phyloP scores from a whole-genome alignment of 2,113 vertebrate genomes.

The Brienomyrus longianalis region DNA sequence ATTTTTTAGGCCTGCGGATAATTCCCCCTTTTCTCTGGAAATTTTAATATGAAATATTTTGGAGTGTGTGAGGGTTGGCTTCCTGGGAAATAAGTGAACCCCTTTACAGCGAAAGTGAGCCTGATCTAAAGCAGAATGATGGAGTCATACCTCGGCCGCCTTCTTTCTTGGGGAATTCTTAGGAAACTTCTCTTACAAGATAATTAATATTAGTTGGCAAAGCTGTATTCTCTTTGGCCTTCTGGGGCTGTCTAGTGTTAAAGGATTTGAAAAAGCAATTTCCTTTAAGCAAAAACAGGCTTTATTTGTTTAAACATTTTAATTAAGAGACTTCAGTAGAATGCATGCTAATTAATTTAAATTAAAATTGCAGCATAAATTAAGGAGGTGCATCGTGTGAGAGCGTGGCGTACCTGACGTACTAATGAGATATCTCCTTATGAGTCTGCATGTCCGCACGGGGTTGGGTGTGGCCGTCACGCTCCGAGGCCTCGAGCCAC shows the following conservation, averaged over 20 bases:
- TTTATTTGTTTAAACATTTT: constrained; percentile 24
- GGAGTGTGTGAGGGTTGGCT: neutral
- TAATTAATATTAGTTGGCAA: constrained; percentile 21
- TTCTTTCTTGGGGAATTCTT: neutral
- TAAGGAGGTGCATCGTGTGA: neutral
- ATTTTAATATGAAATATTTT: neutral
- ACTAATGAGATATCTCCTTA: neutral
- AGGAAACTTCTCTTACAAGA: constrained; percentile 15
- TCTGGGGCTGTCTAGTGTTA: constrained; percentile 9
- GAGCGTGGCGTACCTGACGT: neutral
- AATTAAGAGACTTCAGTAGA: constrained; percentile 19
- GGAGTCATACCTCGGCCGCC: neutral
- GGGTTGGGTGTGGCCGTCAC: neutral
- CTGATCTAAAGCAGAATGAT: neutral
- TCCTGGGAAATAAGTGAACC: neutral
- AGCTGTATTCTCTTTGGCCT: constrained; percentile 6
- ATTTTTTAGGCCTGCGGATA: neutral
- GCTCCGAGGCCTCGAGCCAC: neutral
- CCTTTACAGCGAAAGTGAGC: neutral
- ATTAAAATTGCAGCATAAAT: constrained; percentile 24
- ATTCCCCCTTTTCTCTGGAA: neutral
- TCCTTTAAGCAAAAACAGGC: constrained; percentile 19
- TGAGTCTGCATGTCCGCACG: neutral
- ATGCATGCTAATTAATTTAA: constrained; percentile 18
- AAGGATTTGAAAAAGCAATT: constrained; percentile 14